These are phyloP conservation scores for Sturmia bella DNA, from an alignment of 2,888 invertebrate genomes.

Conservation along the genomic window DNA sequence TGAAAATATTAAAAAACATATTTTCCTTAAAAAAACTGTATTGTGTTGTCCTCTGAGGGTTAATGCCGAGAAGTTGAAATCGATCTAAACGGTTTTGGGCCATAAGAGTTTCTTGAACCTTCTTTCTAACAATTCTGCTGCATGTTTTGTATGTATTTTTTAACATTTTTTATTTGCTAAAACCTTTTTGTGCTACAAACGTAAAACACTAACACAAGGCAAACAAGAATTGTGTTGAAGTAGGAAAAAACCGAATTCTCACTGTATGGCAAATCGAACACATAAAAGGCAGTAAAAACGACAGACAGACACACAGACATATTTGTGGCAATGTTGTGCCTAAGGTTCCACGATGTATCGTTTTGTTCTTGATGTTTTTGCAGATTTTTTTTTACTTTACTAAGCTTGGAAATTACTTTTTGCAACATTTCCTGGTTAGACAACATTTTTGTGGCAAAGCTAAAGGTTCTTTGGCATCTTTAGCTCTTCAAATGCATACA, in stretches of 20 bases:
- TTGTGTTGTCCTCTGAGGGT: constrained; percentile 1
- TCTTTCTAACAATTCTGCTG: constrained; percentile 4
- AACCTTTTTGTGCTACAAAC: constrained; percentile 45
- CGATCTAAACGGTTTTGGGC: constrained; percentile 66
- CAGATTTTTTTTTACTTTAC: constrained; percentile 16
- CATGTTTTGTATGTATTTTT: not conserved
- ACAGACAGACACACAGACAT: constrained; percentile 35
- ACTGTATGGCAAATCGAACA: not conserved
- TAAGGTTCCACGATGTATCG: constrained; percentile 44
- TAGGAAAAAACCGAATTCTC: constrained; percentile 9
- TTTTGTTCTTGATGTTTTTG: constrained; percentile 17
- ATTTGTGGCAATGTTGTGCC: constrained; percentile 52
- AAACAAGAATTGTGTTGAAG: constrained; percentile 40
- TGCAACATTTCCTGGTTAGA: constrained; percentile 70
- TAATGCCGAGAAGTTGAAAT: constrained; percentile 6
- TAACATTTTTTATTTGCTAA: constrained; percentile 5
- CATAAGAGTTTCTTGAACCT: constrained; percentile 71
- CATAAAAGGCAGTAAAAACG: constrained; percentile 5
- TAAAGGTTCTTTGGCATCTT: constrained; percentile 61
- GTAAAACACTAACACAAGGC: not conserved
- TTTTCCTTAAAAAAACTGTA: not conserved
- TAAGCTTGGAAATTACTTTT: constrained; percentile 27
- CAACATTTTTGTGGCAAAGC: constrained; percentile 65
- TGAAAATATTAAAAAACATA: not conserved
- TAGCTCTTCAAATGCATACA: not conserved